These are phyloP conservation scores for Pandion haliaetus DNA, from an alignment of 2,113 vertebrate species.

Conservation along the genomic window DNA sequence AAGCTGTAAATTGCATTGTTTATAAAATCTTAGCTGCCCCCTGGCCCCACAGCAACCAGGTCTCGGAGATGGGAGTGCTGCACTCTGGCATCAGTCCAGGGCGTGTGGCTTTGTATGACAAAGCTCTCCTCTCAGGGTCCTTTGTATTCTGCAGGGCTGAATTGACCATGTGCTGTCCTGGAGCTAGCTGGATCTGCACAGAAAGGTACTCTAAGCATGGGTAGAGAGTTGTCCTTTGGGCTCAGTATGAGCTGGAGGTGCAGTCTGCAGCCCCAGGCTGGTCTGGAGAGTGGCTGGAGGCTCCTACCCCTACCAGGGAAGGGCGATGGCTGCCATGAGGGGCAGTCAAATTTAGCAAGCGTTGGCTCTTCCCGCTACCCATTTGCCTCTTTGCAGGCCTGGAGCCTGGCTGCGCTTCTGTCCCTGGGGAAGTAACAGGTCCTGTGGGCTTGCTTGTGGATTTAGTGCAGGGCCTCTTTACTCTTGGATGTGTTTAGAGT, in stretches of 20 bases:
- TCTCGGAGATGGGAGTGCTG: not conserved
- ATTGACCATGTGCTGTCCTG: not conserved
- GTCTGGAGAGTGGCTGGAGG: not conserved
- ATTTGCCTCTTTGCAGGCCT: not conserved
- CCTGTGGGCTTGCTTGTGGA: not conserved
- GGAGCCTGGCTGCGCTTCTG: not conserved
- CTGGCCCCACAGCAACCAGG: not conserved
- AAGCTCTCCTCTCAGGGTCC: not conserved
- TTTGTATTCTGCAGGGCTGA: not conserved
- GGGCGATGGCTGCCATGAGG: not conserved
- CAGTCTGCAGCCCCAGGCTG: not conserved
- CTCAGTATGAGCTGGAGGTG: not conserved
- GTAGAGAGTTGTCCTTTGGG: not conserved
- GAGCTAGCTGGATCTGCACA: not conserved
- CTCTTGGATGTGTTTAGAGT: not conserved
- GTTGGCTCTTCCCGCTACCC: not conserved
- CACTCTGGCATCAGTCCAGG: not conserved
- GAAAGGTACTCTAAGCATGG: not conserved
- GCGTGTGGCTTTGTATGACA: not conserved
- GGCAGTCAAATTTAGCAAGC: not conserved
- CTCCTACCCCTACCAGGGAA: not conserved
- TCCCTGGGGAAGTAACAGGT: not conserved
- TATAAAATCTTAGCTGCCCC: not conserved
- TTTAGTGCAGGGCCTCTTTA: not conserved
- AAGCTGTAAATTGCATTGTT: not conserved